phyloP scores from a whole-genome alignment of 2,113 vertebrate genomes.

The Guaruba guarouba region DNA sequence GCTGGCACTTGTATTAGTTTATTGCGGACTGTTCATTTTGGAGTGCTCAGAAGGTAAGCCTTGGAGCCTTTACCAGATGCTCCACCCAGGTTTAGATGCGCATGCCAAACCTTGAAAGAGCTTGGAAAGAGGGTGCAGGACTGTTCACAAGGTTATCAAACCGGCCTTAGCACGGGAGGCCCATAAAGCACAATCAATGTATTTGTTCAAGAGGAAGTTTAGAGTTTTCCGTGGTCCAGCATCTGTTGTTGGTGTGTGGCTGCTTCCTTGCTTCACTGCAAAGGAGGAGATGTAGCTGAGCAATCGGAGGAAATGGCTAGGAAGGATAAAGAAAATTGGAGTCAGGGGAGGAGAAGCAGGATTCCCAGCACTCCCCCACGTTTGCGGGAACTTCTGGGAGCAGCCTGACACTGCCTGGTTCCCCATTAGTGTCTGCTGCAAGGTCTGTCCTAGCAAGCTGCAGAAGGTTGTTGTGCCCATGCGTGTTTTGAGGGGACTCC shows the following conservation, averaged over 20 bases:
- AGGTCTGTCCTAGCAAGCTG: background rate
- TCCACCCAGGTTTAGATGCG: background rate
- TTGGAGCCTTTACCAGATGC: background rate
- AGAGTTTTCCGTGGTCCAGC: background rate
- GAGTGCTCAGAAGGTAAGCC: background rate
- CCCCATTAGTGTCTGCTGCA: background rate
- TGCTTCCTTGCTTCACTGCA: background rate
- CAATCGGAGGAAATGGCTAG: background rate
- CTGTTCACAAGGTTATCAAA: background rate
- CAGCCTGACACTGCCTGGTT: background rate
- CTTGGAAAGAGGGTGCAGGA: background rate
- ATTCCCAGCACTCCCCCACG: background rate
- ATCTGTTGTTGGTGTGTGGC: background rate
- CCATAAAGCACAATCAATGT: background rate
- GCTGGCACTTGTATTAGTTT: background rate
- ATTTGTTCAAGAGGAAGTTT: background rate
- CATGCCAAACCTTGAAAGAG: background rate
- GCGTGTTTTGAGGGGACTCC: background rate
- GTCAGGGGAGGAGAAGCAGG: background rate
- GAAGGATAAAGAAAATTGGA: background rate
- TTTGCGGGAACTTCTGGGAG: background rate
- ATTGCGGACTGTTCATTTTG: background rate
- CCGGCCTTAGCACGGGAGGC: background rate
- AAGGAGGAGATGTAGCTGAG: background rate
- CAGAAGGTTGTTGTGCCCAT: background rate